Percentiles rank a stretch among this genome's conserved stretches.
These are phyloP conservation scores for Hermaeophaga mercurialis DNA, from an alignment of 2,888 invertebrate species.

Conservation along the genomic window DNA sequence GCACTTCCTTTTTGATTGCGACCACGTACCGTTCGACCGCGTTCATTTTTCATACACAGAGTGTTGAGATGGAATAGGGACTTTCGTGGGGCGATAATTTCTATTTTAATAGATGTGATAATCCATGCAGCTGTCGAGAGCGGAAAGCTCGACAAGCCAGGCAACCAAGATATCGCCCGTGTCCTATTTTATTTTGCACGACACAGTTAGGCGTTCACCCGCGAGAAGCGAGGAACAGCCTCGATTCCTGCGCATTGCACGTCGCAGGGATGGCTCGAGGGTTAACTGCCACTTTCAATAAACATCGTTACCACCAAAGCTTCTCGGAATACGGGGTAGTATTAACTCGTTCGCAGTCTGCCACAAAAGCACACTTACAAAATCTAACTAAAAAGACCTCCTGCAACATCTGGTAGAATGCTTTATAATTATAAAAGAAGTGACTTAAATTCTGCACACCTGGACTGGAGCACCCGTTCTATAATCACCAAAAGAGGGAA, in stretches of 20 bases:
- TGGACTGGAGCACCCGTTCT: too few species aligned
- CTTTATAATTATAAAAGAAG: too few species aligned
- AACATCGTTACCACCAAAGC: too few species aligned
- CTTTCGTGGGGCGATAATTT: conserved; percentile 32
- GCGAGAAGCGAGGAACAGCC: conserved; percentile 36
- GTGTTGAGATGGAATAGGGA: neutral
- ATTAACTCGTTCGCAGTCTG: too few species aligned
- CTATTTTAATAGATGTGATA: conserved; percentile 25
- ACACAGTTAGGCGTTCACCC: conserved; percentile 45
- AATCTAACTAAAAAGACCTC: too few species aligned
- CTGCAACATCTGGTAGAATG: too few species aligned
- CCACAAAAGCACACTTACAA: too few species aligned
- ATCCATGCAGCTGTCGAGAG: conserved; percentile 30
- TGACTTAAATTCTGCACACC: too few species aligned
- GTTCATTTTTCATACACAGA: neutral
- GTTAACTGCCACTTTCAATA: neutral
- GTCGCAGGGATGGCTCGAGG: conserved; percentile 19
- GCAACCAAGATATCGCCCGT: conserved; percentile 45
- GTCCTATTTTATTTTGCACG: conserved; percentile 42
- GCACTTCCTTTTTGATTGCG: conserved; percentile 1
- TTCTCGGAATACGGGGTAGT: too few species aligned
- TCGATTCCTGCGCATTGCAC: conserved; percentile 36
- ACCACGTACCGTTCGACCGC: neutral
- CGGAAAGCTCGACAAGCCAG: conserved; percentile 31
- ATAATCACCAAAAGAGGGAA: too few species aligned